Evolutionary conservation across 2,888 invertebrate species (phyloP).

Genomic region (Trachelus tabidus): DNA sequence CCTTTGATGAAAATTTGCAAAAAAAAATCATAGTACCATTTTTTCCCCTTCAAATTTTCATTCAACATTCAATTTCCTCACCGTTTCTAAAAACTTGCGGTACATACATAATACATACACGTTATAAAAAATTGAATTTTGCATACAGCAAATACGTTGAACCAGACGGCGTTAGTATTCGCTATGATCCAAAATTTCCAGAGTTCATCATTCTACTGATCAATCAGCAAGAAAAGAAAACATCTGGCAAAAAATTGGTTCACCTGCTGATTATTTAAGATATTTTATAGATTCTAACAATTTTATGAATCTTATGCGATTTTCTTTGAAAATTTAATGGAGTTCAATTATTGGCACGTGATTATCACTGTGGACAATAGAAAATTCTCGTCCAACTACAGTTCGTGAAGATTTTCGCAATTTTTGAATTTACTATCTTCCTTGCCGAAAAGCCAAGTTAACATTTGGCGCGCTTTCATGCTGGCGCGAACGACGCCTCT

Average conservation of each 20-base stretch:
- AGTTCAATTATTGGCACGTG: neutral
- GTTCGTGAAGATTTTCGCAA: conserved; percentile 89
- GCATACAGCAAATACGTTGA: neutral
- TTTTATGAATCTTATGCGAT: neutral
- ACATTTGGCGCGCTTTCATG: conserved; percentile 91
- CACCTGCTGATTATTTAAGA: neutral
- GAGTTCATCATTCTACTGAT: neutral
- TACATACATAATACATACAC: neutral
- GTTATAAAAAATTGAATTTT: neutral
- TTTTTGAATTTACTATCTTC: conserved; percentile 93
- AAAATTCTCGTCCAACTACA: conserved; percentile 68
- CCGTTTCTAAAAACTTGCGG: neutral
- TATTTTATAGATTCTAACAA: neutral
- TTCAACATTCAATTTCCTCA: neutral
- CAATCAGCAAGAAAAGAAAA: neutral
- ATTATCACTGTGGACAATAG: neutral
- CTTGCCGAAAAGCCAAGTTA: conserved; percentile 91
- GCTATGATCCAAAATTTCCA: neutral
- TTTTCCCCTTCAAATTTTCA: neutral
- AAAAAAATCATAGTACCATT: neutral
- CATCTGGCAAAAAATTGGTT: neutral
- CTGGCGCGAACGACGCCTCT: conserved; percentile 86
- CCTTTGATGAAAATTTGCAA: neutral
- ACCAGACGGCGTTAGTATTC: neutral
- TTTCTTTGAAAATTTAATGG: neutral